phyloP scores from a whole-genome alignment of 2,113 vertebrate genomes.

The Rhinogobius similis region DNA sequence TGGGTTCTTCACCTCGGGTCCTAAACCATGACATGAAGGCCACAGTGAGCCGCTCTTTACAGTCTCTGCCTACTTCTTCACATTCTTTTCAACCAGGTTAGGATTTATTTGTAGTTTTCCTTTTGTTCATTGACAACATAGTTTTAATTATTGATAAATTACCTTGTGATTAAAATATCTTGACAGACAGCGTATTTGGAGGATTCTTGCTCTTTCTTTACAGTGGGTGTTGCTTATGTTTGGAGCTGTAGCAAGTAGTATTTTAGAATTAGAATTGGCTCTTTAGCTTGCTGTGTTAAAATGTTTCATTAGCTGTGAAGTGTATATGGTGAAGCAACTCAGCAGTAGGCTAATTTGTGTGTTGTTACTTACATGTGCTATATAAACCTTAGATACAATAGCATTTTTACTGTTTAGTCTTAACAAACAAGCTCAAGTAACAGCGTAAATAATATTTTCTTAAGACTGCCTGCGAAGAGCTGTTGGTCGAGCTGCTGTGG shows the following conservation, averaged over 20 bases:
- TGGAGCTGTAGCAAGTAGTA: conserved; percentile 7
- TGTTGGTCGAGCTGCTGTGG: conserved; percentile 56
- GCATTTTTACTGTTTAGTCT: background rate
- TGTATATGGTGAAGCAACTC: background rate
- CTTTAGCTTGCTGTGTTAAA: too few relatives aligned
- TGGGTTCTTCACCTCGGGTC: conserved; percentile 89
- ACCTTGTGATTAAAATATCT: conserved; percentile 28
- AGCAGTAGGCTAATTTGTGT: background rate
- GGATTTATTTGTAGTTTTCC: background rate
- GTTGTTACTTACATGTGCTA: background rate
- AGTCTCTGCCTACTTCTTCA: conserved; percentile 87
- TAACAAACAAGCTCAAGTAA: background rate
- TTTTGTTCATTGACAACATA: background rate
- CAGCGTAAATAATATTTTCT: background rate
- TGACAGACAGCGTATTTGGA: conserved; percentile 62
- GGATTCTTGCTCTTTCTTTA: conserved; percentile 67
- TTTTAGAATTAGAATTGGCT: background rate
- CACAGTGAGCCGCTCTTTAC: conserved; percentile 90
- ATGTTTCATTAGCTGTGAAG: background rate
- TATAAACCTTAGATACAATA: background rate
- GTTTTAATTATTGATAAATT: background rate
- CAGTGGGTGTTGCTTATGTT: conserved; percentile 67
- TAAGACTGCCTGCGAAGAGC: conserved; percentile 70
- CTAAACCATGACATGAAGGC: conserved; percentile 90
- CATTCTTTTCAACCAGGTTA: conserved; percentile 79